A percentile compares a stretch with the other conserved stretches of the same genome.
Evolutionary conservation across 2,797 vertebrate genomes (phyloP).

Genomic region (Labroides dimidiatus): DNA sequence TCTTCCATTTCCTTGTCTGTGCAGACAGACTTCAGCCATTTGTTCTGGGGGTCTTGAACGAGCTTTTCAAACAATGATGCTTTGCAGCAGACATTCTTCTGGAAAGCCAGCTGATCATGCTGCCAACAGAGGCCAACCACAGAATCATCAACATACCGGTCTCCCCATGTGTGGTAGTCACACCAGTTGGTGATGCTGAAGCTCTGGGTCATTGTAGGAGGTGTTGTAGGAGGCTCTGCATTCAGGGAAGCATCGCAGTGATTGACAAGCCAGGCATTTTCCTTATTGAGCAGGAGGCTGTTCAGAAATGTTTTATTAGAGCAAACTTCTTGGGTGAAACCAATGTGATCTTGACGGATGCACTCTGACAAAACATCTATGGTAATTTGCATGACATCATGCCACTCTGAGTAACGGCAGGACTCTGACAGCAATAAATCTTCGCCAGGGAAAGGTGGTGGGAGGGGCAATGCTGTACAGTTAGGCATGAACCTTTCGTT

Average conservation of each 20-base stretch:
- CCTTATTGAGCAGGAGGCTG: conserved; percentile 59
- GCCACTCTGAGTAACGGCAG: conserved; percentile 83
- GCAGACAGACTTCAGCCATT: conserved; percentile 80
- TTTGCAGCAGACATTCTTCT: conserved; percentile 82
- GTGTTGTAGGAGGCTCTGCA: background rate
- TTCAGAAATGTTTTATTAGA: conserved; percentile 73
- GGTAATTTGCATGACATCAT: conserved; percentile 50
- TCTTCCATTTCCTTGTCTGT: conserved; percentile 51
- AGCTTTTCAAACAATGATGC: conserved; percentile 70
- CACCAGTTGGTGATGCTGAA: conserved; percentile 73
- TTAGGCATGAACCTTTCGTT: conserved; percentile 75
- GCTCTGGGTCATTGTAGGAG: background rate
- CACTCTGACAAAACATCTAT: conserved; percentile 72
- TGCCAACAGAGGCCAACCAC: conserved; percentile 84
- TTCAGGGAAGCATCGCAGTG: conserved; percentile 67
- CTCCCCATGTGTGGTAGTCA: conserved; percentile 77
- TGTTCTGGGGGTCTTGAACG: conserved; percentile 70
- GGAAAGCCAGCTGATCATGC: conserved; percentile 74
- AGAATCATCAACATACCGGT: conserved; percentile 71
- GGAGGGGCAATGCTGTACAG: conserved; percentile 59
- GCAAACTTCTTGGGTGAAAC: conserved; percentile 78
- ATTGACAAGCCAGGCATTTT: conserved; percentile 70
- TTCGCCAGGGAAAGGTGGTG: background rate
- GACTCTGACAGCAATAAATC: conserved; percentile 26
- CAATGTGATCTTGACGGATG: conserved; percentile 67